Base-by-base conservation (phyloP, 2,797 vertebrate genomes). In the Chelonia mydas region DNA sequence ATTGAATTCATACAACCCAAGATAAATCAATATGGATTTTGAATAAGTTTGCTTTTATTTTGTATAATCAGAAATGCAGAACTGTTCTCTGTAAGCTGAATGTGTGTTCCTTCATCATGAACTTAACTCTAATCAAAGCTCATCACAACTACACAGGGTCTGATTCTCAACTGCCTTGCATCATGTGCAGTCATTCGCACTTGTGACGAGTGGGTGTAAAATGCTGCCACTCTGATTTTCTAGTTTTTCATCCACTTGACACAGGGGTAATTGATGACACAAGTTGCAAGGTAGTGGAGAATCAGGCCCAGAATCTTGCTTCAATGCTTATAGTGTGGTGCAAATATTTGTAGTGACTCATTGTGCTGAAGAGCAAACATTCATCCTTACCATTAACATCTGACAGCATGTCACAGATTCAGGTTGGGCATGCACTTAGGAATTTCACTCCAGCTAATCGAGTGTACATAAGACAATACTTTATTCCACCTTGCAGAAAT, bases 301-400 rank as follows among this genome's bases (percentile, higher is more conserved):
- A 41, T 33, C 81, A 37, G 50, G 76, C 50, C 61, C 74, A 57
- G 47, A 50, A n/a, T 86, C 59, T 92, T 89, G 59, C 86, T 92
- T 74, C 83, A 89, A 86, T 83, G 23, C 25, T 95, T 95, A 79
- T 59, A 92, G 54, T 49, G 49, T 59, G 74, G 59, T 76, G 61
- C 53, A 93, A 95, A 96, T 86, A 92, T 87, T 92, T 93, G 91
- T 87, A 94, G 92, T 90, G 72, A 65, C 68, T 96, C 53, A 49
- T 90, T 93, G 55, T 96, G 54, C 83, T 91, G 93, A 92, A 89
- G 87, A 97, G 16, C 49, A 95, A 94, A 94, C 90, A 97, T 95
- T 94, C 0, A 92, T 97, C 93, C 93, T 94, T 95, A 96, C 76
- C 31, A 76, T 90, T 97, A 92, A 80, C 50, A 83, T 83, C 91